Base-by-base conservation (phyloP, 2,113 vertebrate species). In the Seriola rivoliana region DNA sequence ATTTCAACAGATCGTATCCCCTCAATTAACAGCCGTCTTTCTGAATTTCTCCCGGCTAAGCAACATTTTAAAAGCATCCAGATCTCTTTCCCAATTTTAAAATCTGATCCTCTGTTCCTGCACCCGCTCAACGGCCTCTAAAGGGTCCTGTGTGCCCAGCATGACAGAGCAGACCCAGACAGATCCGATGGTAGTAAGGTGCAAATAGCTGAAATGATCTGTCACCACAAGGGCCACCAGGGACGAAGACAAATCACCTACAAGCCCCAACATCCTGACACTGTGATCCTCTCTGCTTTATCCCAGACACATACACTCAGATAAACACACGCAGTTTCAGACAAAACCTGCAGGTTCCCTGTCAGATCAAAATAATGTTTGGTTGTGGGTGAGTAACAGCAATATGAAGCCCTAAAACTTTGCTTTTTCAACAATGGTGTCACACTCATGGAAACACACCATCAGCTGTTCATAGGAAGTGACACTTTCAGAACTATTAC, bases 211-310 rank as follows among this genome's bases (percentile, higher is more conserved):
- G 75, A 44, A 84, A 46, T 59, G 48, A 16, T 46, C 69, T 78
- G 85, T 91, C 85, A 90, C 72, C 81, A 75, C 87, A 13, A 55
- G 78, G 85, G 71, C 87, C 81, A 84, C 83, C 83, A 5, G 52
- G 29, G 74, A n/a, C 58, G 75, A 87, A 84, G 85, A 87, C 68
- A 1, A 70, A 87, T 88, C 82, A 79, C 81, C 58, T n/a, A 29
- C 63, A 34, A 59, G 72, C 40, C 73, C 50, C 12, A 34, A n/a
- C 65, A n/a, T 54, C 64, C 66, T 10, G 38, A 58, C 62, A 42
- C 32, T 13, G 2, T 1, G 12, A 72, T 63, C 69, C n/a, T 38
- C 44, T 25, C 29, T 11, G 52, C 36, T 52, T 14, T 5, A 60
- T 70, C 58, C 69, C 32, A 25, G 72, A 74, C 23, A 55, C 16